Evolutionary conservation across 1,140 invertebrate species (phyloP).

Genomic region (Linepithema humile): DNA sequence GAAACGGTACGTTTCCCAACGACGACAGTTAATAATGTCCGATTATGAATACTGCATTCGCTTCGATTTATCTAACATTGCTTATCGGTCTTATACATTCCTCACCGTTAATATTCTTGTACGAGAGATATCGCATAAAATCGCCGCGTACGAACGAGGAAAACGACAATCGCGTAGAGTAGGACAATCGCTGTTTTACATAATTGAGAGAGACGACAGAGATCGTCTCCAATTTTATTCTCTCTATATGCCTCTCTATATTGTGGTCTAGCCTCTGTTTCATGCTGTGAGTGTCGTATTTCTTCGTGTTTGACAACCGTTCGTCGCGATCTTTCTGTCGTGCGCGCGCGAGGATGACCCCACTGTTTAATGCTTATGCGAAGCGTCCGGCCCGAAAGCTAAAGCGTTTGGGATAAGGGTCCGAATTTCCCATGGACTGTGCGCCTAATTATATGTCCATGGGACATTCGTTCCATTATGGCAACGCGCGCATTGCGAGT

Average conservation of each 20-base stretch:
- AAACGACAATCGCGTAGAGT: neutral
- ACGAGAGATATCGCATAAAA: neutral
- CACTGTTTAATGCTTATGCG: constrained; percentile 43
- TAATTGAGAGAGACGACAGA: neutral
- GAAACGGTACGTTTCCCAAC: constrained; percentile 10
- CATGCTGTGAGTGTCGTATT: constrained; percentile 22
- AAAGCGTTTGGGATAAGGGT: constrained; percentile 70
- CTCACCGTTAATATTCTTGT: neutral
- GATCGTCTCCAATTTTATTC: constrained; percentile 1
- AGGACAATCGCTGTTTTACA: constrained; percentile 2
- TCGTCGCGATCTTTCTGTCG: constrained; percentile 29
- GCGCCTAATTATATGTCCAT: constrained; percentile 82
- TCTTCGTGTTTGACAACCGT: constrained; percentile 45
- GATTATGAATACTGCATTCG: constrained; percentile 28
- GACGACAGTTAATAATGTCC: constrained; percentile 26
- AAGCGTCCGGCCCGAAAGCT: constrained; percentile 37
- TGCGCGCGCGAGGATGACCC: constrained; percentile 61
- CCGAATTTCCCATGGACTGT: constrained; percentile 82
- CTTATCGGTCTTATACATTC: neutral
- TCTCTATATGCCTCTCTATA: neutral
- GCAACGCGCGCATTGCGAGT: constrained; percentile 75
- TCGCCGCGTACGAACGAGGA: constrained; percentile 24
- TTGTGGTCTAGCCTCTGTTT: neutral
- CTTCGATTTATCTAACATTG: constrained; percentile 11
- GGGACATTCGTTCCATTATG: constrained; percentile 82